Percentiles rank a stretch among this genome's conserved stretches.
Conservation (phyloP, 2,797 vertebrate species). For the Poeciliopsis paucimaculata region DNA sequence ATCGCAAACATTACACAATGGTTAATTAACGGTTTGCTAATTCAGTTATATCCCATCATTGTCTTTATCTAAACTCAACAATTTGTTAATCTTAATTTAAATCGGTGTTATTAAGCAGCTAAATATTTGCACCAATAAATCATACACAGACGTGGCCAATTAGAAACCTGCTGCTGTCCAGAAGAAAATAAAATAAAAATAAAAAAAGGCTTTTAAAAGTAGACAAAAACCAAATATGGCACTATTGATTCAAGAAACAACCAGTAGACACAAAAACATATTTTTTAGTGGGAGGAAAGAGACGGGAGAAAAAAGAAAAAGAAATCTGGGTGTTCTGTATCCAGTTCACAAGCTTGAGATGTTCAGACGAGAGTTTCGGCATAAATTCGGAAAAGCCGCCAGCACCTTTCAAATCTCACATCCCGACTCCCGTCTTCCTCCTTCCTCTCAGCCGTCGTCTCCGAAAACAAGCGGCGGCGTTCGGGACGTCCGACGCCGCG, state of each 20-base stretch:
- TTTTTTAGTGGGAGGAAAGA: constrained; percentile 46
- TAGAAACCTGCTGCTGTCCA: constrained; percentile 73
- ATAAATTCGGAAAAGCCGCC: constrained; percentile 32
- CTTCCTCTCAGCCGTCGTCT: constrained; percentile 30
- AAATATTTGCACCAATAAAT: constrained; percentile 75
- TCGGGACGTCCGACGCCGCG: constrained; percentile 39
- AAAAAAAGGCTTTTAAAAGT: constrained; percentile 55
- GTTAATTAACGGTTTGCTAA: constrained; percentile 56
- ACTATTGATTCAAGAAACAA: constrained; percentile 77
- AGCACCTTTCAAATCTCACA: constrained; percentile 27
- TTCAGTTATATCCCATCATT: constrained; percentile 54
- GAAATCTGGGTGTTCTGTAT: constrained; percentile 43
- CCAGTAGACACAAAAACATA: constrained; percentile 71
- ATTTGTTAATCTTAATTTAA: constrained; percentile 58
- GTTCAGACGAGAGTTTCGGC: constrained; percentile 29
- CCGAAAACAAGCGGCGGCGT: constrained; percentile 15
- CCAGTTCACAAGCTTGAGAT: constrained; percentile 47
- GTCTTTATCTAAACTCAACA: constrained; percentile 44
- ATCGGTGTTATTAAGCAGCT: constrained; percentile 72
- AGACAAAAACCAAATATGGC: constrained; percentile 75
- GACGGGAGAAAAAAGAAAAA: neutral
- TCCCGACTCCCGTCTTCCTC: constrained; percentile 7
- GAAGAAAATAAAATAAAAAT: constrained; percentile 16
- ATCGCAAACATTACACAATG: constrained; percentile 59
- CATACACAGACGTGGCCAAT: constrained; percentile 69